phyloP scores from a whole-genome alignment of 2,113 vertebrate genomes.

The Lates calcarifer region DNA sequence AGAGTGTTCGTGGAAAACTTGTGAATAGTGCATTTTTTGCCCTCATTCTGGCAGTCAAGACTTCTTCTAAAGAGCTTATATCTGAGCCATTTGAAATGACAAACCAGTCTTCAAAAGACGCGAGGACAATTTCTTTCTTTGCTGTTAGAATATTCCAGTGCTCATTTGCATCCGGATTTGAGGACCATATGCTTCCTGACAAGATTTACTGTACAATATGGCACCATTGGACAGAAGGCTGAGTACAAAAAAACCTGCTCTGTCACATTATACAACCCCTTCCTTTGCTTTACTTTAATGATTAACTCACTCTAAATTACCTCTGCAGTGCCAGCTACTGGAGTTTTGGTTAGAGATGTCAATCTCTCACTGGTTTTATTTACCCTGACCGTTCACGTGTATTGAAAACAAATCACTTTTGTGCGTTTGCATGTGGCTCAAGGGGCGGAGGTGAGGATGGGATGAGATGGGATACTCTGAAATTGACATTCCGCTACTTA shows the following conservation, averaged over 20 bases:
- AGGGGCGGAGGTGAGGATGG: conserved; percentile 3
- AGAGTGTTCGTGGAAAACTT: conserved; percentile 54
- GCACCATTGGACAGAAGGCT: conserved; percentile 34
- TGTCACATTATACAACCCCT: conserved; percentile 25
- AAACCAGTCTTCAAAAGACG: conserved; percentile 43
- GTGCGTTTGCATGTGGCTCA: conserved; percentile 22
- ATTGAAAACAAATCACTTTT: conserved; percentile 35
- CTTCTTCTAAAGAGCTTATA: conserved; percentile 50
- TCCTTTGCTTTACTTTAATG: conserved; percentile 19
- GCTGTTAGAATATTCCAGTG: conserved; percentile 35
- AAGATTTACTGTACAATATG: conserved; percentile 64
- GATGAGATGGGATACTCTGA: conserved; percentile 40
- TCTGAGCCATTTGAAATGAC: conserved; percentile 54
- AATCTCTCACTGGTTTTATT: conserved; percentile 21
- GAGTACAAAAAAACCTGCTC: conserved; percentile 42
- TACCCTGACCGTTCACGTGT: conserved; percentile 21
- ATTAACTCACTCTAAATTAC: conserved; percentile 38
- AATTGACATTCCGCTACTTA: conserved; percentile 66
- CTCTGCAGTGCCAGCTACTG: not conserved
- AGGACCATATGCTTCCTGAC: conserved; percentile 71
- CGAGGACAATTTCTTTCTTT: conserved; percentile 51
- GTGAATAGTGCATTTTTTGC: conserved; percentile 59
- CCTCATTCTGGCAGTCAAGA: conserved; percentile 67
- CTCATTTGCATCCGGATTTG: conserved; percentile 67
- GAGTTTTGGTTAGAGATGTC: conserved; percentile 9